Conservation (phyloP, 2,113 vertebrate species). For the Nycticebus coucang region DNA sequence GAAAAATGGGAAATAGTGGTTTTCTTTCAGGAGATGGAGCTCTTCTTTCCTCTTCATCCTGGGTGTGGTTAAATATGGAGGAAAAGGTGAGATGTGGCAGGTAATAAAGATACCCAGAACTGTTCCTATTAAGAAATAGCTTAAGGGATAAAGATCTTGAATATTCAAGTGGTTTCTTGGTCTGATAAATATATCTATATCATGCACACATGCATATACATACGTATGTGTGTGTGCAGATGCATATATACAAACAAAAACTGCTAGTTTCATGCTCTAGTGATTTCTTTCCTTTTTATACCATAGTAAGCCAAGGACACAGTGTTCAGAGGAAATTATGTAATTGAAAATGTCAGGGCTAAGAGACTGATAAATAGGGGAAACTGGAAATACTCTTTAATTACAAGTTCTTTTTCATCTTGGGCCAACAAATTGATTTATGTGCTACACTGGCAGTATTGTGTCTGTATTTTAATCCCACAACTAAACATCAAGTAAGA, state of each 20-base stretch:
- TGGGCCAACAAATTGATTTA: slow-evolving; percentile 26
- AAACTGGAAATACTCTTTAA: slow-evolving; percentile 42
- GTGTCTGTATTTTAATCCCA: slow-evolving; percentile 43
- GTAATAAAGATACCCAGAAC: slow-evolving; percentile 35
- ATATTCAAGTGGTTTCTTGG: slow-evolving; percentile 12
- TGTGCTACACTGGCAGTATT: background rate
- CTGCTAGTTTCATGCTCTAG: background rate
- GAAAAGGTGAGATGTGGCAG: slow-evolving; percentile 12
- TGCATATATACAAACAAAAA: slow-evolving; percentile 35
- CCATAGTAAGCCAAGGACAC: slow-evolving; percentile 15
- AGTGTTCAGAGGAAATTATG: slow-evolving; percentile 42
- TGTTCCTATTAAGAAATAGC: background rate
- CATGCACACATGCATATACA: background rate
- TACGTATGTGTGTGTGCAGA: background rate
- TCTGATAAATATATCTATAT: slow-evolving; percentile 28
- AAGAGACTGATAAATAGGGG: background rate
- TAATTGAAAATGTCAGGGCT: slow-evolving; percentile 22
- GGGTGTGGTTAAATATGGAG: background rate
- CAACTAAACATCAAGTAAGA: slow-evolving; percentile 2
- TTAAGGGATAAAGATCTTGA: slow-evolving; percentile 33
- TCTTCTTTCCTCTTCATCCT: slow-evolving; percentile 13
- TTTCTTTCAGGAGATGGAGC: background rate
- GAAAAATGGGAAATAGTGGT: slow-evolving; percentile 8
- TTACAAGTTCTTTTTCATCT: slow-evolving; percentile 48
- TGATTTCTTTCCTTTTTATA: background rate